Conservation (phyloP, 2,113 vertebrate species). For the Zapus hudsonius region DNA sequence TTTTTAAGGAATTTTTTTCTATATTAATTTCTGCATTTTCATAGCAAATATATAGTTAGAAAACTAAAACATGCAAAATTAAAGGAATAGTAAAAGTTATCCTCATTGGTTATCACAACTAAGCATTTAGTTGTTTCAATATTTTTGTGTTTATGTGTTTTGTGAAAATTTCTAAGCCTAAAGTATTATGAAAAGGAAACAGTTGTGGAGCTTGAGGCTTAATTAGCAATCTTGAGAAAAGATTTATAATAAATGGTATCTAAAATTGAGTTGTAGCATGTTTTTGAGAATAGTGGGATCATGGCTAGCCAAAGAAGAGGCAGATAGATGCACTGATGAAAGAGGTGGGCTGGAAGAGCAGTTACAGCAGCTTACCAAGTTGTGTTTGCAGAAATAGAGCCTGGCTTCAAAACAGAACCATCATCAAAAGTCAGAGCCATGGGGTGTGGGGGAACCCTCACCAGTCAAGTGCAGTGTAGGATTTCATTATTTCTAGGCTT, state of each 20-base stretch:
- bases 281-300: neutral
- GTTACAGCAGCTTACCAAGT: neutral
- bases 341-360: neutral
- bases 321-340: neutral
- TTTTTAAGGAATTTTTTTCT: conserved; percentile 5
- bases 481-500: neutral
- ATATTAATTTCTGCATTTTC: neutral
- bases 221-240: neutral
- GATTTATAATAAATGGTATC: neutral
- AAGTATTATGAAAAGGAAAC: neutral
- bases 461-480: neutral
- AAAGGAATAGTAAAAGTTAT: neutral
- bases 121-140: conserved; percentile 3
- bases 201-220: neutral
- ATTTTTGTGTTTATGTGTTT: neutral
- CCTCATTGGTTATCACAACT: neutral
- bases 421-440: neutral
- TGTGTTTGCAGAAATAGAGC: neutral
- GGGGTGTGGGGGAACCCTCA: neutral
- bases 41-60: neutral
- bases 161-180: conserved; percentile 3
- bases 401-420: neutral
- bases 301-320: neutral
- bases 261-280: neutral
- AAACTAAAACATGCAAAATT: conserved; percentile 16